Evolutionary conservation across 2,888 invertebrate genomes (phyloP).

Genomic region (Napeogenes sylphis): DNA sequence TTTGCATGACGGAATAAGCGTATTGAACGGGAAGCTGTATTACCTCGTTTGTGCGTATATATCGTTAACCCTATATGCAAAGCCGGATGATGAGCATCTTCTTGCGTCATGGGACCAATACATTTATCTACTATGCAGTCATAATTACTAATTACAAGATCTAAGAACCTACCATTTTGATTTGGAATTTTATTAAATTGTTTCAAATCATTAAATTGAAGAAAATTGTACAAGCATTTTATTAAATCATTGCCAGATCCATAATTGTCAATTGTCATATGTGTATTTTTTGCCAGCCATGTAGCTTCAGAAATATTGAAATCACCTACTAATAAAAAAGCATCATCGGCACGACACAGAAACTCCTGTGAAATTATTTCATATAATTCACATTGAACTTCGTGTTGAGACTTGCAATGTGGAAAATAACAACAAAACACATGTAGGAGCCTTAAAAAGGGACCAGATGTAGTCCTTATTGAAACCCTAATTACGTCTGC

Average conservation of each 20-base stretch:
- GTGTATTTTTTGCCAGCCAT: neutral
- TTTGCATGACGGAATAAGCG: conserved; percentile 10
- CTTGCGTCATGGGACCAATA: conserved; percentile 3
- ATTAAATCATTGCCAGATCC: neutral
- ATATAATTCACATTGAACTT: conserved; percentile 2
- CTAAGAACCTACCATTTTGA: conserved; percentile 4
- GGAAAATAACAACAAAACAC: conserved; percentile 7
- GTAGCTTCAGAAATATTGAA: neutral
- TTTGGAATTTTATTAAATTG: conserved; percentile 7
- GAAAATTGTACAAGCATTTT: neutral
- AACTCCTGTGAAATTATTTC: neutral
- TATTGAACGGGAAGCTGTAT: neutral
- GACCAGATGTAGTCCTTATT: neutral
- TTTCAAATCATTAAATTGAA: neutral
- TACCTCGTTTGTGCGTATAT: too few relatives aligned
- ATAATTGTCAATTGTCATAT: neutral
- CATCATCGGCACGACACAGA: conserved; percentile 1
- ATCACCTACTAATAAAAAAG: conserved; percentile 4
- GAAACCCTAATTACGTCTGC: neutral
- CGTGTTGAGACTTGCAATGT: conserved; percentile 3
- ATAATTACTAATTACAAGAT: conserved; percentile 4
- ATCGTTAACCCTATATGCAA: neutral
- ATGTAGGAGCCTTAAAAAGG: neutral
- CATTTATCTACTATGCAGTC: neutral
- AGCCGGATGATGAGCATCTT: conserved; percentile 7